Conservation (phyloP, 1,140 invertebrate genomes). For the Drosophila biarmipes region DNA sequence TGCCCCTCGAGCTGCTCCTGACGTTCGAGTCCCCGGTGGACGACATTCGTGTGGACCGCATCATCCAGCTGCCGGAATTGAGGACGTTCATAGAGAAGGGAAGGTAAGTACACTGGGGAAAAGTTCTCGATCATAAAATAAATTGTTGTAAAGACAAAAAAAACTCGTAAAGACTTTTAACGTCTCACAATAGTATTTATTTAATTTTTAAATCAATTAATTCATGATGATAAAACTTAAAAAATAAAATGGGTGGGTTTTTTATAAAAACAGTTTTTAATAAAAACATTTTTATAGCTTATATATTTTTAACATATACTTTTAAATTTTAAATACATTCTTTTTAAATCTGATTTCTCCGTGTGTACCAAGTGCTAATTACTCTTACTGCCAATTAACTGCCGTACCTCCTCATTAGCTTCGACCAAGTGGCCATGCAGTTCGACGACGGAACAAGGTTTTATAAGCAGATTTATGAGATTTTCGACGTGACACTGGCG, state of each 20-base stretch:
- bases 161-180: too few species aligned
- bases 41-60: constrained; percentile 8
- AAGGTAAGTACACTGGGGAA: not conserved
- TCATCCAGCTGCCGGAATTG: constrained; percentile 8
- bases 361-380: not conserved
- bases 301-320: too few species aligned
- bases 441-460: constrained; percentile 8
- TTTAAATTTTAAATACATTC: too few species aligned
- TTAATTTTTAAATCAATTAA: too few species aligned
- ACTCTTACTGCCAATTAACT: not conserved
- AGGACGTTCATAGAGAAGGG: not conserved
- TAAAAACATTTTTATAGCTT: too few species aligned
- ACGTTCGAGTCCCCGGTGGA: not conserved
- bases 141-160: too few species aligned
- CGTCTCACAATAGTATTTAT: too few species aligned
- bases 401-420: constrained; percentile 9
- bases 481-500: not conserved
- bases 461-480: constrained; percentile 14
- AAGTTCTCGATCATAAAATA: too few species aligned
- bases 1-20: constrained; percentile 14
- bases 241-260: too few species aligned
- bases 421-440: not conserved
- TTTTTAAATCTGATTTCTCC: not conserved
- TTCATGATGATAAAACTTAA: too few species aligned
- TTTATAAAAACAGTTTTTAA: too few species aligned